Evolutionary conservation across 2,797 vertebrate genomes (phyloP), one percentile per base, ranked within the genome.

Genomic region (Phoxinus dragarum): DNA sequence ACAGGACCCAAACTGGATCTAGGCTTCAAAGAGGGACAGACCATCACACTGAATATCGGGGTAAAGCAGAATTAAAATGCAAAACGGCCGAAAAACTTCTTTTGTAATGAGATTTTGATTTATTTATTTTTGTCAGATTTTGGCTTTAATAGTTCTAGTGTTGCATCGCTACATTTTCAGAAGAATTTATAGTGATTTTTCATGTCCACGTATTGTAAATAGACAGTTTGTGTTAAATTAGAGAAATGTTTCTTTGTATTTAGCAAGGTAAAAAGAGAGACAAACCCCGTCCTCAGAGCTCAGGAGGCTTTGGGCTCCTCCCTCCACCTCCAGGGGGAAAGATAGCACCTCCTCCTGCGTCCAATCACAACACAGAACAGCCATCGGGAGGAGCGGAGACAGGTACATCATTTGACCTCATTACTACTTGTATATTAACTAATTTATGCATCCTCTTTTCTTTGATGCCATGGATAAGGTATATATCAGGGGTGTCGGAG

Each of bases 1-100:
- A 94, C 91, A 21, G 96, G 94, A 88, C 98, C 98, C 49, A 98
- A 98, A 86, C 93, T 99, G 92, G 98, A 99, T 89, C 92, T 99
- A 59, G 97, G 98, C 17, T 99, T 99, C 90, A 99, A 99, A 90
- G 97, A 99, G 88, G 98, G 98, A 79, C 97, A 99, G 92, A 99
- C 98, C 74, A 99, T 99, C 91, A 99, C 97, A 54, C 93, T 99
- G 71, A 98, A 97, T 91, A 97, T 99, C 23, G 98, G 97, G 94
- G 98, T 99, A 88, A 91, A 88, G 36, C 17, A 17, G 47, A 3
- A 11, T 10, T 11, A 47, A 49, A 71, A 17, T 47, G 4, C 14
- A 72, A 27, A 79, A 67, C 38, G 17, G 27, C 23, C 19, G 12
- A 36, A 67, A 67, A 49, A 19, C 10, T 11, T 6, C 38, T 81